A percentile compares a stretch with the other conserved stretches of the same genome.
phyloP scores from a whole-genome alignment of 2,797 vertebrate genomes.

The Sternotherus odoratus region DNA sequence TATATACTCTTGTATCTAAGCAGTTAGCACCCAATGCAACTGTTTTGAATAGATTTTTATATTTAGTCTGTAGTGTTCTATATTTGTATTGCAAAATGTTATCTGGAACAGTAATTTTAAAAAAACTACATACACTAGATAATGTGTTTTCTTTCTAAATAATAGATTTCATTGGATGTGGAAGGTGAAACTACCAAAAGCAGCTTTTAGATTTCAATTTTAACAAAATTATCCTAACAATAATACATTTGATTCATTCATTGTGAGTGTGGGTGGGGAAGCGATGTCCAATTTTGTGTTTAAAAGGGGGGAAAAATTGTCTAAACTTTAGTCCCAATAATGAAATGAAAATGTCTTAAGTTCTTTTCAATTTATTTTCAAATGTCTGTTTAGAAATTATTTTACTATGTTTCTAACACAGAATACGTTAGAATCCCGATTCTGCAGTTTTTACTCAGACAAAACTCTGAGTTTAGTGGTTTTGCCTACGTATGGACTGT shows the following conservation, averaged over 20 bases:
- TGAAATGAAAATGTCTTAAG: neutral
- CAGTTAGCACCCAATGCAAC: neutral
- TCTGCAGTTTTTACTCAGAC: neutral
- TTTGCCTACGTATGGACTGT: neutral
- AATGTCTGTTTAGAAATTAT: neutral
- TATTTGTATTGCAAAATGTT: conserved; percentile 33
- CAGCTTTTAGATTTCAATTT: conserved; percentile 57
- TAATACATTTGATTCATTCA: conserved; percentile 38
- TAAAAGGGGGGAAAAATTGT: neutral
- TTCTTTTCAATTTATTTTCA: neutral
- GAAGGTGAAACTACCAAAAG: conserved; percentile 31
- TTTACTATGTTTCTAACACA: neutral
- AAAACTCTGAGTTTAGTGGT: neutral
- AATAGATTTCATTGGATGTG: conserved; percentile 38
- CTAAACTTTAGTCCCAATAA: neutral
- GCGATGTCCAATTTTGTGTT: conserved; percentile 6
- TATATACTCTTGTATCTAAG: neutral
- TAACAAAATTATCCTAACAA: conserved; percentile 45
- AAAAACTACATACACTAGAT: conserved; percentile 37
- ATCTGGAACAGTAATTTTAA: conserved; percentile 33
- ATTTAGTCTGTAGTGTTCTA: neutral
- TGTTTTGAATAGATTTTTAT: neutral
- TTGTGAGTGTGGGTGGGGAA: neutral
- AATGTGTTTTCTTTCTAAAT: conserved; percentile 45
- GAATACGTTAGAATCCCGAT: neutral